Percentiles rank a stretch among this genome's conserved stretches.
Evolutionary conservation across 2,888 invertebrate genomes (phyloP).

Genomic region (Drosophila acutilabella): DNA sequence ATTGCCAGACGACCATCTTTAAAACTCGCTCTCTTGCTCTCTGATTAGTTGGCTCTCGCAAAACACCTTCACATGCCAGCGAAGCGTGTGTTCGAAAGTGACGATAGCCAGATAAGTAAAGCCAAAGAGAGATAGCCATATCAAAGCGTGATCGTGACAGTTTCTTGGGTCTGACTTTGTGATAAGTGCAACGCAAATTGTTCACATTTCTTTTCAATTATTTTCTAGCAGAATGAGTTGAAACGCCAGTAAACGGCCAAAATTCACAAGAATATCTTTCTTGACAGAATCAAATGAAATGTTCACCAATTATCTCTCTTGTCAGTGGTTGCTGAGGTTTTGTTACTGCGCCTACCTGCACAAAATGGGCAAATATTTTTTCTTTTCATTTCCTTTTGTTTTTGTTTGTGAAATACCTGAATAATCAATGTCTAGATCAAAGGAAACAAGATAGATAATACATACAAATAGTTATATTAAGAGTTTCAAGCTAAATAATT

Average conservation of each 20-base stretch:
- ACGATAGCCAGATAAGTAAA: constrained; percentile 1
- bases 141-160: constrained; percentile 55
- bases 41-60: background rate
- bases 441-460: background rate
- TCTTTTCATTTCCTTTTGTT: constrained; percentile 21
- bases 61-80: constrained; percentile 24
- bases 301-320: constrained; percentile 53
- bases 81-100: background rate
- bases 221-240: constrained; percentile 52
- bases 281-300: constrained; percentile 49
- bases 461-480: no score
- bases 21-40: constrained; percentile 5
- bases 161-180: constrained; percentile 37
- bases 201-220: constrained; percentile 76
- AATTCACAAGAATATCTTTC: constrained; percentile 40
- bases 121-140: background rate
- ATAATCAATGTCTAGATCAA: constrained; percentile 20
- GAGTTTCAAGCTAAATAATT: no score
- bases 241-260: constrained; percentile 48
- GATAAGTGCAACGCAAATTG: constrained; percentile 72
- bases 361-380: constrained; percentile 46
- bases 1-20: constrained; percentile 44
- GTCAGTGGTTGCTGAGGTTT: background rate
- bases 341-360: constrained; percentile 59
- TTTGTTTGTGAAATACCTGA: constrained; percentile 24